Conservation (phyloP, 2,113 vertebrate genomes). For the Edolisoma coerulescens region DNA sequence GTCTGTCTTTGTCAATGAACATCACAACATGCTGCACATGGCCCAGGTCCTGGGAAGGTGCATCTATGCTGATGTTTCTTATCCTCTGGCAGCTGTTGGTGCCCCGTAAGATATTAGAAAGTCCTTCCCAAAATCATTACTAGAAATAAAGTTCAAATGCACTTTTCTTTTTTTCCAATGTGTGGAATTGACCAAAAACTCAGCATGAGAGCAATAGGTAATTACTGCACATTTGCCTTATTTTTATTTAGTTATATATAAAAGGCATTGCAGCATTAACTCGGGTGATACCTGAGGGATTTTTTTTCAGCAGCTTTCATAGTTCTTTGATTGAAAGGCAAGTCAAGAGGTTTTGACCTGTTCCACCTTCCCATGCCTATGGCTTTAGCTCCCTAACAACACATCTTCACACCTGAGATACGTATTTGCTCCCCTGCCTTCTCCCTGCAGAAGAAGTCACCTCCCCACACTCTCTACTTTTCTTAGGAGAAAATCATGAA, state of each 20-base stretch:
- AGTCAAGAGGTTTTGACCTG: background rate
- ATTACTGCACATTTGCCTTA: background rate
- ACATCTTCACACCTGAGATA: background rate
- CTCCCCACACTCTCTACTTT: background rate
- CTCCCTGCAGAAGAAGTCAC: background rate
- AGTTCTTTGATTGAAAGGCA: background rate
- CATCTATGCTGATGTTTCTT: background rate
- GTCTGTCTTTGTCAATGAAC: background rate
- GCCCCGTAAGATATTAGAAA: background rate
- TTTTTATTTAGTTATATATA: background rate
- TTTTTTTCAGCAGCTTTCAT: background rate
- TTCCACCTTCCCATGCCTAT: background rate
- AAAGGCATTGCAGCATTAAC: background rate
- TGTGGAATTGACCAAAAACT: background rate
- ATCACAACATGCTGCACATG: background rate
- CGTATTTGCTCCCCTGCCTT: background rate
- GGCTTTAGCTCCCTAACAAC: background rate
- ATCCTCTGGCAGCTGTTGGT: background rate
- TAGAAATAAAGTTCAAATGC: background rate
- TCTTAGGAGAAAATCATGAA: background rate
- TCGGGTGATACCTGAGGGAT: background rate
- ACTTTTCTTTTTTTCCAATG: accelerated
- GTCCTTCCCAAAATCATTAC: background rate
- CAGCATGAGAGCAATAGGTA: background rate
- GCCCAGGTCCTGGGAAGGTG: background rate